These are phyloP conservation scores for Nycteola revayana DNA, from an alignment of 2,888 invertebrate genomes.

Conservation along the genomic window DNA sequence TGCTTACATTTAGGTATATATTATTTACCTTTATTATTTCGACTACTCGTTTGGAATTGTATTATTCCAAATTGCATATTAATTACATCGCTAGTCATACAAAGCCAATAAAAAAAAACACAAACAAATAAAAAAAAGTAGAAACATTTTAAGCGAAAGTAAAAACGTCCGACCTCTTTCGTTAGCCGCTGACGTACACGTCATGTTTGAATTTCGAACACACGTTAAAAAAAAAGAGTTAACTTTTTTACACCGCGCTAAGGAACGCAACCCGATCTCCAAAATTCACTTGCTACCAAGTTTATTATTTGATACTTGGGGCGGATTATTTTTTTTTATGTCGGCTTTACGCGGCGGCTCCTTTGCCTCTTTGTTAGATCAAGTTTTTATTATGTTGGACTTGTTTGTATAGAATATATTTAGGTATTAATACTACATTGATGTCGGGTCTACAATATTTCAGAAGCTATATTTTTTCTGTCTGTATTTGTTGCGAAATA, in stretches of 20 bases:
- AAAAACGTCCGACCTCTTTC: constrained; percentile 59
- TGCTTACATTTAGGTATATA: too few relatives aligned
- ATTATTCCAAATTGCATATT: too few relatives aligned
- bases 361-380: constrained; percentile 62
- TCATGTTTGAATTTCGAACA: constrained; percentile 74
- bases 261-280: constrained; percentile 72
- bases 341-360: constrained; percentile 61
- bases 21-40: too few relatives aligned
- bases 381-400: constrained; percentile 54
- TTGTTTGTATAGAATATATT: constrained; percentile 51
- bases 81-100: too few relatives aligned
- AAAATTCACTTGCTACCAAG: constrained; percentile 81
- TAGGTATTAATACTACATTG: constrained; percentile 35
- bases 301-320: constrained; percentile 80
- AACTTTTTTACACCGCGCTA: constrained; percentile 55
- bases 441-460: not conserved
- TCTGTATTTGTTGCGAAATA: not conserved
- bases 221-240: constrained; percentile 49
- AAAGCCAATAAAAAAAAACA: too few relatives aligned
- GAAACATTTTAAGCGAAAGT: constrained; percentile 59
- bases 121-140: too few relatives aligned
- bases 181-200: constrained; percentile 65
- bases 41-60: too few relatives aligned
- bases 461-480: not conserved
- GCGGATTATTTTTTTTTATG: constrained; percentile 64